Evolutionary conservation across 1,140 invertebrate genomes (phyloP).

Genomic region (Agrilus planipennis): DNA sequence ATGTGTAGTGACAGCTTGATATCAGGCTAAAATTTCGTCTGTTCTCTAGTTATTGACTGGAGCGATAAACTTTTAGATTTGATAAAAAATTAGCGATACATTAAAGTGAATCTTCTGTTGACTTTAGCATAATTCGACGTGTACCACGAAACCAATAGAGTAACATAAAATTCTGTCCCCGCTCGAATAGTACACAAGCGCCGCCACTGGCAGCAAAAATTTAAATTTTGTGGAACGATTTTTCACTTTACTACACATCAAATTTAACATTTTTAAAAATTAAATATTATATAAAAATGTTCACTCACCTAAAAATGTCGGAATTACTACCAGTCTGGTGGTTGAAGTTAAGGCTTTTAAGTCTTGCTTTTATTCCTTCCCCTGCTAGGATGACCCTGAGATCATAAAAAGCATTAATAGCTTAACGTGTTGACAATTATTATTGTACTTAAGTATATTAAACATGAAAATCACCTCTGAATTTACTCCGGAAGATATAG

Average conservation of each 20-base stretch:
- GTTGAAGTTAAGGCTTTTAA: conserved; percentile 26
- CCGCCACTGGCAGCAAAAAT: neutral
- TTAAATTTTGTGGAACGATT: neutral
- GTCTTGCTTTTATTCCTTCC: conserved; percentile 27
- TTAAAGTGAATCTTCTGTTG: no score
- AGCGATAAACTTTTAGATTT: no score
- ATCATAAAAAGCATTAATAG: no score
- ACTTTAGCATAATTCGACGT: no score
- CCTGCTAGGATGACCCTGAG: conserved; percentile 31
- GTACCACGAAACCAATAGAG: neutral
- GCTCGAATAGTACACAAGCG: neutral
- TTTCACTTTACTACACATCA: conserved; percentile 13
- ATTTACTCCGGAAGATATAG: neutral
- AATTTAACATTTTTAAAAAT: no score
- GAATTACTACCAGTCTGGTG: conserved; percentile 24
- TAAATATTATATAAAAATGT: no score
- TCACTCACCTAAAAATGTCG: conserved; percentile 30
- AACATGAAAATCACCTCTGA: neutral
- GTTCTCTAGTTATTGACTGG: no score
- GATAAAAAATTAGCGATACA: no score
- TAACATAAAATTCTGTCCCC: neutral
- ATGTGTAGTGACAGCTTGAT: no score
- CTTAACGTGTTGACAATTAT: no score
- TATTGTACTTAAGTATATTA: neutral
- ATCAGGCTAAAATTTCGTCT: no score